Conservation (phyloP, 2,113 vertebrate species). For the Nettapus auritus region DNA sequence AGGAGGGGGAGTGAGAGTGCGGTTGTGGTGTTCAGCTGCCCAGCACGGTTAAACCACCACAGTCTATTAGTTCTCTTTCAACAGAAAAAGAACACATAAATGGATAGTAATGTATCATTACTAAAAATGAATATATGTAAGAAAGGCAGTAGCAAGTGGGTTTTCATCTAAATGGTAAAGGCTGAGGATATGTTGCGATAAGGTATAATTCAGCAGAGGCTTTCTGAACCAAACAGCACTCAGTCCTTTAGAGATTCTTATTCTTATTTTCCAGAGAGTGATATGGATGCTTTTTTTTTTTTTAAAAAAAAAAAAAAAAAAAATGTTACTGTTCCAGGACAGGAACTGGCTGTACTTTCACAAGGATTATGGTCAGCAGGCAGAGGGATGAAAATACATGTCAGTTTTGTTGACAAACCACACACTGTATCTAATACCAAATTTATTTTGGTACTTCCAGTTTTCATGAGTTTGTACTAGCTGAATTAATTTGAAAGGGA, state of each 20-base stretch:
- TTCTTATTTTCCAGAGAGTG: not conserved
- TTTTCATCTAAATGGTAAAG: not conserved
- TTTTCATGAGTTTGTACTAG: not conserved
- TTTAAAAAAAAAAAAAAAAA: too few relatives aligned
- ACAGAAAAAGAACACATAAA: not conserved
- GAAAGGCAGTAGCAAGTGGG: not conserved
- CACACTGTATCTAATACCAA: not conserved
- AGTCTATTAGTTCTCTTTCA: not conserved
- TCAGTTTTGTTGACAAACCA: not conserved
- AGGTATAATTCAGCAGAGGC: not conserved
- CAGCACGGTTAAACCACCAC: too few relatives aligned
- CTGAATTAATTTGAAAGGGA: slow-evolving; percentile 5
- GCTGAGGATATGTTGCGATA: not conserved
- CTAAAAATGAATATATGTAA: not conserved
- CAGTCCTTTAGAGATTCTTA: not conserved
- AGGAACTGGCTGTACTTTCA: not conserved
- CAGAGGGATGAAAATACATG: not conserved
- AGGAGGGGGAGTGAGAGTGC: too few relatives aligned
- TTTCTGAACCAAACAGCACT: not conserved
- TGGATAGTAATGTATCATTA: not conserved
- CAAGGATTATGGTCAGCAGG: not conserved
- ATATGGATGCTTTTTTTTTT: not conserved
- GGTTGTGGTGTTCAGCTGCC: too few relatives aligned
- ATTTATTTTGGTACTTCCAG: not conserved
- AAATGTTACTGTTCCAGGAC: not conserved